Base-by-base conservation (phyloP, 2,113 vertebrate genomes). In the Bagarius yarrelli region DNA sequence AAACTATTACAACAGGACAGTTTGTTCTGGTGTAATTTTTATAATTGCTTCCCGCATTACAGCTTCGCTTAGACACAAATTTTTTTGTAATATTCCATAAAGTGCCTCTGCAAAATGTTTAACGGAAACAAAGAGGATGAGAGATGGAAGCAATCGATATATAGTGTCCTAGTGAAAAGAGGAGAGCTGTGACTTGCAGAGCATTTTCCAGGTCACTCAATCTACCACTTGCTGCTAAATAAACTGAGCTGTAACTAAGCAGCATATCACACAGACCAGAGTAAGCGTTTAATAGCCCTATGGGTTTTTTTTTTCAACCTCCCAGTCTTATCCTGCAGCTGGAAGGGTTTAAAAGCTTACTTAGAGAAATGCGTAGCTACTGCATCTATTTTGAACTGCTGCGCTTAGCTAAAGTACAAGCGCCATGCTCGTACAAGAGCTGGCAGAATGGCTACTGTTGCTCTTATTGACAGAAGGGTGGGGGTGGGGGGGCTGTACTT, bases 111-210 rank as follows among this genome's bases (percentile, higher is more conserved):
- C 47, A 56, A 30, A 21, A 47, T 25, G 75, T 23, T 44, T 21
- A 23, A 52, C 21, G 40, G 36, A 82, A 52, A 76, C 73, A 64
- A 27, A 53, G 52, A 19, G 25, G 60, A 63, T n/a, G 12, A 44
- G 25, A 81, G 36, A 83, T n/a, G 72, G 47, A 73, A 69, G 87
- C 88, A 89, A 91, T 91, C 89, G 87, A 92, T 92, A 85, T 32
- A 75, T 32, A 73, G 87, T 83, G 83, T 83, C 57, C 78, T 87
- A n/a, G 84, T 83, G 83, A 85, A 85, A 89, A 86, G n/a, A 70
- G 52, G 63, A 30, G 52, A 50, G 78, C 53, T 60, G 67, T 32
- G 52, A 72, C 78, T 72, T 52, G 36, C 55, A 44, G 61, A 57
- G 80, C 52, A 47, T 25, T 76, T 76, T 82, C 80, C 75, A 60